These are phyloP conservation scores for Saccostrea glomerata DNA, from an alignment of 1,140 invertebrate species.

Conservation along the genomic window DNA sequence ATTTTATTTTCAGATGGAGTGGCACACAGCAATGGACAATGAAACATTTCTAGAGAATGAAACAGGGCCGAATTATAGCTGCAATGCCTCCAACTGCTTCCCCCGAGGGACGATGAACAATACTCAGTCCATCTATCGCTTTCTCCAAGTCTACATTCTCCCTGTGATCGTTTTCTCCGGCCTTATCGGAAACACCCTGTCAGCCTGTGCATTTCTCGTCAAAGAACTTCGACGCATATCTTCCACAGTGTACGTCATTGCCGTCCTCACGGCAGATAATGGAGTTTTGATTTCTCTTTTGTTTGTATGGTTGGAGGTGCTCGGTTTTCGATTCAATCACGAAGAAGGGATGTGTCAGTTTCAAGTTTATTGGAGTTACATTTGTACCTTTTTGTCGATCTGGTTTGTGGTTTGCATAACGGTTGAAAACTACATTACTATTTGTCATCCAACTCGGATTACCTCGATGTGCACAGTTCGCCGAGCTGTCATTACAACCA, in stretches of 20 bases:
- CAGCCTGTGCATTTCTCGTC: conserved; percentile 53
- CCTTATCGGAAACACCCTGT: conserved; percentile 56
- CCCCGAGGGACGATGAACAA: not conserved
- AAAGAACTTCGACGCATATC: conserved; percentile 58
- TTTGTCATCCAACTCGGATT: conserved; percentile 87
- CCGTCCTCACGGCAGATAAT: conserved; percentile 58
- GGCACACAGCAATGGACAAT: not conserved
- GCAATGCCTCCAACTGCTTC: not conserved
- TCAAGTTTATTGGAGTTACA: conserved; percentile 85
- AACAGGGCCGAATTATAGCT: not conserved
- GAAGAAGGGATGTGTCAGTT: conserved; percentile 82
- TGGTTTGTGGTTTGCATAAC: conserved; percentile 92
- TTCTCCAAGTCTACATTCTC: conserved; percentile 48
- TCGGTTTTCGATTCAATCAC: conserved; percentile 38
- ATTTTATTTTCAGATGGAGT: not conserved
- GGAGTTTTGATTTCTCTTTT: conserved; percentile 56
- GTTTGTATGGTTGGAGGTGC: conserved; percentile 56
- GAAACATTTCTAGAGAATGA: not conserved
- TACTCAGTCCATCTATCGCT: not conserved
- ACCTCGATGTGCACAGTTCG: conserved; percentile 86
- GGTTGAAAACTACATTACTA: conserved; percentile 89
- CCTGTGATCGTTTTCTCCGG: conserved; percentile 57
- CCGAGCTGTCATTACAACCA: conserved; percentile 84
- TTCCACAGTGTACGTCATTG: conserved; percentile 57
- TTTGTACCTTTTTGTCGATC: conserved; percentile 87